These are phyloP conservation scores for Phaenicophaeus curvirostris DNA, from an alignment of 2,797 vertebrate species.

Conservation along the genomic window DNA sequence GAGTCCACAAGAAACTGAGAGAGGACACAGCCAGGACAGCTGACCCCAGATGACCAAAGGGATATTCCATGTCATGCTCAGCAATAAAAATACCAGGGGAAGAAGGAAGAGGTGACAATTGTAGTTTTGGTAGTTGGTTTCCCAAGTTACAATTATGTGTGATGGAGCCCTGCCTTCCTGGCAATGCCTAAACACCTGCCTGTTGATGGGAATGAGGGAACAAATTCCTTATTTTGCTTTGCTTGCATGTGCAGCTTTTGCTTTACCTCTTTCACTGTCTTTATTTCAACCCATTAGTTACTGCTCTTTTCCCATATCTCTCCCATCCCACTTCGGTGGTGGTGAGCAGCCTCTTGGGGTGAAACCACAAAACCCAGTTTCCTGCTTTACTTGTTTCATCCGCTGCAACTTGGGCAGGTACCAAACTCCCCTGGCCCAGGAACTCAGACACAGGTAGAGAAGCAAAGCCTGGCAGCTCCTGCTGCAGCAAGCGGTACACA, in stretches of 20 bases:
- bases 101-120: not conserved
- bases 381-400: not conserved
- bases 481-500: not conserved
- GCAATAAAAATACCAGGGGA: not conserved
- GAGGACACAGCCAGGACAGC: not conserved
- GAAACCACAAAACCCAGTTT: not conserved
- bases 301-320: not conserved
- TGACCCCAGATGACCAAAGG: not conserved
- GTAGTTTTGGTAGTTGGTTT: not conserved
- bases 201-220: not conserved
- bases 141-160: rapidly evolving
- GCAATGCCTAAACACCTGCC: not conserved
- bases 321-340: not conserved
- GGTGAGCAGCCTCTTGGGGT: not conserved
- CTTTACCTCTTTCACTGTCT: not conserved
- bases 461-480: not conserved
- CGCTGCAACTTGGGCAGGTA: not conserved
- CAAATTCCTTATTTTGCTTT: not conserved
- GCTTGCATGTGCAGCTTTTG: not conserved
- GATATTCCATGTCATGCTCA: not conserved
- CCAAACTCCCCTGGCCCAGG: not conserved
- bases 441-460: not conserved
- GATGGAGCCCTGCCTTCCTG: not conserved
- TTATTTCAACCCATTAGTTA: not conserved
- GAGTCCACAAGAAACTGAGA: not conserved